phyloP scores from a whole-genome alignment of 2,888 invertebrate genomes.

The Cryptosula pallasiana region DNA sequence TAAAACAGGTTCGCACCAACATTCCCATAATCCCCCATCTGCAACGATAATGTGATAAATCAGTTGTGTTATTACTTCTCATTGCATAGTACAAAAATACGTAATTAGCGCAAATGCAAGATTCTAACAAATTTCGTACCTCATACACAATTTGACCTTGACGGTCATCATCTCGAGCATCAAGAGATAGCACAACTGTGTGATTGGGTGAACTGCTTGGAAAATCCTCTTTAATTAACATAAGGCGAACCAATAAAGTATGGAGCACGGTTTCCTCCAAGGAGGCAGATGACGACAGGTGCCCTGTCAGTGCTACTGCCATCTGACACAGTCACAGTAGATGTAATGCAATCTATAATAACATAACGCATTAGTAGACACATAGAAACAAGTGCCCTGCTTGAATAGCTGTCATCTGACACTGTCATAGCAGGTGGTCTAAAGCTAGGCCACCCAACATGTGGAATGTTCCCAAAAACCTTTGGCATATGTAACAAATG shows the following conservation, averaged over 20 bases:
- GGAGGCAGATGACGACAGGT: background rate
- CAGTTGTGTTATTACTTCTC: too few relatives aligned
- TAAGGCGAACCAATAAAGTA: slow-evolving; percentile 3
- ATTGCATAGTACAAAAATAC: too few relatives aligned
- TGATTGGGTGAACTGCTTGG: slow-evolving; percentile 25
- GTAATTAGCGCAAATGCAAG: too few relatives aligned
- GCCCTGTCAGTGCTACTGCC: background rate
- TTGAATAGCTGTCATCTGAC: too few relatives aligned
- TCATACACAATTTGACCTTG: slow-evolving; percentile 23
- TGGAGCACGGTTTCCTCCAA: background rate
- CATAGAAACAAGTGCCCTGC: too few relatives aligned
- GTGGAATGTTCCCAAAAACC: too few relatives aligned
- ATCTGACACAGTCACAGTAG: background rate
- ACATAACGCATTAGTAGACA: too few relatives aligned
- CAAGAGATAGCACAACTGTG: background rate
- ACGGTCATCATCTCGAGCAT: slow-evolving; percentile 17
- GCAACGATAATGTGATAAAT: too few relatives aligned
- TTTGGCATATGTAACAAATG: too few relatives aligned
- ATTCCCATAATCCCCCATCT: background rate
- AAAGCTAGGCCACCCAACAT: too few relatives aligned
- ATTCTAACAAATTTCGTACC: too few relatives aligned
- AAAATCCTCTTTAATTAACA: slow-evolving; percentile 1
- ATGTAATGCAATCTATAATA: slow-evolving; percentile 11
- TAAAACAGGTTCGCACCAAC: background rate
- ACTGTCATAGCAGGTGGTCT: too few relatives aligned